A percentile compares a stretch with the other conserved stretches of the same genome.
Conservation (phyloP, 2,113 vertebrate genomes). For the Elaphurus davidianus region DNA sequence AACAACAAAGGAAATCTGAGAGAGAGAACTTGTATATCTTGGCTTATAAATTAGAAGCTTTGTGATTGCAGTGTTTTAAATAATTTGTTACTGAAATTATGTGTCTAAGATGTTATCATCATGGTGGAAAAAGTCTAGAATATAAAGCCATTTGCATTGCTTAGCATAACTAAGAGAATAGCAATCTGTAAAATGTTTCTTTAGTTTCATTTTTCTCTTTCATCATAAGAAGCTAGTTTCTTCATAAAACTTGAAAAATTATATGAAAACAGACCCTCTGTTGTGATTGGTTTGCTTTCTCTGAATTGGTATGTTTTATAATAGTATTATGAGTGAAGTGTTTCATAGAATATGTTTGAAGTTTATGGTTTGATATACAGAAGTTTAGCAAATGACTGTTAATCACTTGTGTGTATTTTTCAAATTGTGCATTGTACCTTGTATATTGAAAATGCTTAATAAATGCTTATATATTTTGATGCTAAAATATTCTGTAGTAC, state of each 20-base stretch:
- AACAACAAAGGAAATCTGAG: constrained; percentile 77
- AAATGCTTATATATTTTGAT: not conserved
- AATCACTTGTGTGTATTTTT: not conserved
- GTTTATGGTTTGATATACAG: not conserved
- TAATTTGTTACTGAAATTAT: constrained; percentile 34
- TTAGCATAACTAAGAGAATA: not conserved
- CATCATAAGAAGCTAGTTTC: not conserved
- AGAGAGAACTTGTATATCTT: constrained; percentile 74
- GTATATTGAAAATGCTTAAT: not conserved
- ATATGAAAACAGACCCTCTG: not conserved
- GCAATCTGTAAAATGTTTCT: constrained; percentile 40
- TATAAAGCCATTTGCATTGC: constrained; percentile 13
- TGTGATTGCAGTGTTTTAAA: constrained; percentile 58
- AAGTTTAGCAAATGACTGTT: not conserved
- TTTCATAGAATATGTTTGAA: constrained; percentile 3
- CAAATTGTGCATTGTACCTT: not conserved
- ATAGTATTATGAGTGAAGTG: not conserved
- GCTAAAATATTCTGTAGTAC: not conserved
- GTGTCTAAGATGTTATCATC: constrained; percentile 56
- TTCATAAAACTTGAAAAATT: not conserved
- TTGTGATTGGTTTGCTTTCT: not conserved
- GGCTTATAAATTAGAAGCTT: constrained; percentile 71
- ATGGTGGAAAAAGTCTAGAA: constrained; percentile 23
- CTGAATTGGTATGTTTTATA: not conserved
- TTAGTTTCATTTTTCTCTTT: not conserved